These are phyloP conservation scores for Schlechtendalia chinensis DNA, from an alignment of 1,140 invertebrate species.

Conservation along the genomic window DNA sequence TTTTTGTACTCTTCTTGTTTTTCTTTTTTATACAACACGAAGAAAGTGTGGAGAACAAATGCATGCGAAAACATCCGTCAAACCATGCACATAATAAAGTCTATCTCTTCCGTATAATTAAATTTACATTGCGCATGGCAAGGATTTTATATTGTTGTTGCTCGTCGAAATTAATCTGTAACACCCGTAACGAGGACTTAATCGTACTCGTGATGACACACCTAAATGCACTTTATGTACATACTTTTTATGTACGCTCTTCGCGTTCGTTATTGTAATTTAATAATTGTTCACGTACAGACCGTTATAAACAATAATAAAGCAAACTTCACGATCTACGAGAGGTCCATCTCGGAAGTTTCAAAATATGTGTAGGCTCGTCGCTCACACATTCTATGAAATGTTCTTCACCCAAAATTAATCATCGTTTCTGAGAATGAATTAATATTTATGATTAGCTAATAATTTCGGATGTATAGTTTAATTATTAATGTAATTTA, in stretches of 20 bases:
- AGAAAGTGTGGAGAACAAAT: neutral
- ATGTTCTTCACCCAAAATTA: too few species aligned
- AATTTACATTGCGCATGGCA: conserved; percentile 16
- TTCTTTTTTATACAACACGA: neutral
- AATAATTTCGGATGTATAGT: too few species aligned
- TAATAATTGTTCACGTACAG: neutral
- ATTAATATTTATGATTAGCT: too few species aligned
- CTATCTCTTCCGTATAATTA: conserved; percentile 18
- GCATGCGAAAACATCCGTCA: neutral
- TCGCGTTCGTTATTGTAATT: neutral
- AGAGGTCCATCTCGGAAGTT: too few species aligned
- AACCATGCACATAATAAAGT: neutral
- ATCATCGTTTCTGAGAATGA: too few species aligned
- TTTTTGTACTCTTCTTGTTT: neutral
- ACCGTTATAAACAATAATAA: neutral
- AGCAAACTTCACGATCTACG: neutral
- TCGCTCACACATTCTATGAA: too few species aligned
- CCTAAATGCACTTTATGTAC: conserved; percentile 15
- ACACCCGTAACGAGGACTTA: conserved; percentile 18
- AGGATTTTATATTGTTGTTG: conserved; percentile 27
- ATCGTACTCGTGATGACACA: conserved; percentile 9
- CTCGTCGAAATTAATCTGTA: conserved; percentile 22
- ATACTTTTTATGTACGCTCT: neutral
- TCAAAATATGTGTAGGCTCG: too few species aligned
- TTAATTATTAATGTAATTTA: too few species aligned